Evolutionary conservation across 2,888 invertebrate genomes (phyloP).

Genomic region (Sinohyriopsis cumingii): DNA sequence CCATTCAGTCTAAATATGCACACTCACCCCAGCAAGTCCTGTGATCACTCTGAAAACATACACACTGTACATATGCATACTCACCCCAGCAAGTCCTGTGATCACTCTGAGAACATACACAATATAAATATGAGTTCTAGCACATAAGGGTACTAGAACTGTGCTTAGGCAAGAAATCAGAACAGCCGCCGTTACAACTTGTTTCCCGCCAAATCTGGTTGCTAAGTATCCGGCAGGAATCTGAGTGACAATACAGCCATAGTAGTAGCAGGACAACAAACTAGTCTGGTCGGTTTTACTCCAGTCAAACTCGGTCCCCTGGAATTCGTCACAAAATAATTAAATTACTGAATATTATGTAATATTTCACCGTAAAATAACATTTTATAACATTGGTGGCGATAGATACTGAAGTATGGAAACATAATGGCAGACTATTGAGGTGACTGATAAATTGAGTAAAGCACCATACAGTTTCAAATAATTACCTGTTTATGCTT

Average conservation of each 20-base stretch:
- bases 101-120: slow-evolving; percentile 7
- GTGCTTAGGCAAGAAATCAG: slow-evolving; percentile 5
- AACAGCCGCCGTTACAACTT: slow-evolving; percentile 4
- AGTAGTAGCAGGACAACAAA: slow-evolving; percentile 9
- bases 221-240: slow-evolving; percentile 11
- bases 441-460: too few relatives aligned
- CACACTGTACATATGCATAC: neutral
- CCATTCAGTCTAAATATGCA: too few relatives aligned
- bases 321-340: neutral
- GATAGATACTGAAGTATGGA: neutral
- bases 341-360: too few relatives aligned
- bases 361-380: too few relatives aligned
- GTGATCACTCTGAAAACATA: too few relatives aligned
- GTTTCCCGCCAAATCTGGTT: slow-evolving; percentile 9
- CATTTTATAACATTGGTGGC: too few relatives aligned
- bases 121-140: neutral
- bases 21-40: too few relatives aligned
- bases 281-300: neutral
- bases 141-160: slow-evolving; percentile 1
- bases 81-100: slow-evolving; percentile 14
- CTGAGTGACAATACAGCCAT: slow-evolving; percentile 10
- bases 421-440: too few relatives aligned
- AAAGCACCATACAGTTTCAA: too few relatives aligned
- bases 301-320: slow-evolving; percentile 17
- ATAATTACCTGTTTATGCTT: too few relatives aligned